Evolutionary conservation across 2,113 vertebrate species (phyloP).

Genomic region (rat (Rattus norvegicus)): GRCr8 NC_086026.1:113388001-113388500

Average conservation of each 20-base stretch:
- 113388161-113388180: neutral
- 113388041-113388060: neutral
- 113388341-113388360: neutral
- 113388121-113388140: neutral
- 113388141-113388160: neutral
- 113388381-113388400: neutral
- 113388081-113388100: neutral
- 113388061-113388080: neutral
- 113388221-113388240: neutral
- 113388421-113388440: neutral
- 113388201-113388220: constrained; percentile 57
- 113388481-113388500: neutral
- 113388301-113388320: neutral
- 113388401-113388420: neutral
- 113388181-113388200: neutral
- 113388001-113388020: neutral
- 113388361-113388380: neutral
- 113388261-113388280: constrained; percentile 4
- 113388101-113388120: neutral
- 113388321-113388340: neutral
- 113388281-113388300: neutral
- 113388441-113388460: fast-evolving
- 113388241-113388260: constrained; percentile 28
- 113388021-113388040: neutral
- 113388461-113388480: neutral